Base-by-base conservation (phyloP, 2,888 invertebrate genomes). In the Andrena dorsata region DNA sequence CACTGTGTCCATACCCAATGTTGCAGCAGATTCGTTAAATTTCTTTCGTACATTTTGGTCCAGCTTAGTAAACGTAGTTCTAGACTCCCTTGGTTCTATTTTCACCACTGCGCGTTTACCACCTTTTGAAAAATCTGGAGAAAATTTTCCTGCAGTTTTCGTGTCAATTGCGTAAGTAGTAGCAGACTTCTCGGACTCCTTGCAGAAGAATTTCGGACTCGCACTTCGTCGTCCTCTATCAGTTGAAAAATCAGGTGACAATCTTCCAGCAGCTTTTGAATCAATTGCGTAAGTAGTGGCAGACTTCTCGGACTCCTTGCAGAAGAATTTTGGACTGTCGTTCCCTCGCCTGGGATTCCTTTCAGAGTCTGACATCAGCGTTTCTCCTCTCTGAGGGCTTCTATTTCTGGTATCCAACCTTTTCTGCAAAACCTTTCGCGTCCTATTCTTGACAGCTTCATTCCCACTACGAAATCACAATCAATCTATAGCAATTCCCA, bases 381-480 rank as follows among this genome's bases (percentile, higher is more conserved):
- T 47, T 28, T 60, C 32, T 6, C 7, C 64, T 13, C 3, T 5
- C 4, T 28, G 7, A 51, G 47, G 35, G 68, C 8, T 41, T 30
- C 28, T 66, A 30, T 64, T 51, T 20, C 13, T 5, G 5, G 20
- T n/a, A 20, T 26, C 35, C 28, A 10, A 53, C 53, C 61, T 47
- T 53, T 53, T 56, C 10, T 49, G 26, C 4, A 7, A 20, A n/a
- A 63, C 41, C 51, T 71, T 53, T 61, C 28, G 63, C 47, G 53
- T 41, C 60, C 65, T 13, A n/a, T 49, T 47, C 41, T 53, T 66
- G 41, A 23, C 26, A 20, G 13, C 13, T 53, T 65, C 49, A 23
- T 49, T 64, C 51, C 23, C 49, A 65, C 85, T 86, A 76, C 20
- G 81, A 71, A 86, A 78, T 65, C 35, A 83, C 20, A 80, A 80